phyloP scores from a whole-genome alignment of 2,113 vertebrate species.

The Kobus ellipsiprymnus region DNA sequence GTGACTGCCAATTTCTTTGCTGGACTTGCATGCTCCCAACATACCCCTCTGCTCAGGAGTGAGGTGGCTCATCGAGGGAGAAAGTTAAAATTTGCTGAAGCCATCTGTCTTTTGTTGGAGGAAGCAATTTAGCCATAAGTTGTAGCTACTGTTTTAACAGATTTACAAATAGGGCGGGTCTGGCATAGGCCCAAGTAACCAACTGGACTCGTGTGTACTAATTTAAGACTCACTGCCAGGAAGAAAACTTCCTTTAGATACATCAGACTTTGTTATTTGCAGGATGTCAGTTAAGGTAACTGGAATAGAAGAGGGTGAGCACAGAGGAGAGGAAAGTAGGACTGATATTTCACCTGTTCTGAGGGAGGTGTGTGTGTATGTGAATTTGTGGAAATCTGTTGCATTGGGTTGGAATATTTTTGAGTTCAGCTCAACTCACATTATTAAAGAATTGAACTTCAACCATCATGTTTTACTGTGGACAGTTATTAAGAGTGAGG shows the following conservation, averaged over 20 bases:
- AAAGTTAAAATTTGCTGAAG: neutral
- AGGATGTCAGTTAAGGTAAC: slow-evolving; percentile 23
- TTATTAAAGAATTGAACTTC: neutral
- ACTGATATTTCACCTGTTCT: neutral
- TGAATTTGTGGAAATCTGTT: neutral
- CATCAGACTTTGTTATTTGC: neutral
- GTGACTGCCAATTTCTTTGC: neutral
- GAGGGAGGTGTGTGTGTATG: neutral
- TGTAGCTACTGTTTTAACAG: slow-evolving; percentile 3
- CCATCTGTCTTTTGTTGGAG: neutral
- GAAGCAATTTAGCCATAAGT: neutral
- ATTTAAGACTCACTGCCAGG: neutral
- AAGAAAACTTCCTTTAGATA: neutral
- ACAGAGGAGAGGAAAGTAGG: neutral
- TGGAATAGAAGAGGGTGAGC: neutral
- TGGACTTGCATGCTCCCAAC: neutral
- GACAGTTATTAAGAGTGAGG: neutral
- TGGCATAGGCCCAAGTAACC: neutral
- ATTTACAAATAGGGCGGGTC: neutral
- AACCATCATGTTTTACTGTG: neutral
- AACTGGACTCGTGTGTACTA: neutral
- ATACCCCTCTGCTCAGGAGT: neutral
- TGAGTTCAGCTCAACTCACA: neutral
- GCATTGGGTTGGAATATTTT: neutral
- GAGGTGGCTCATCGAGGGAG: neutral